These are phyloP conservation scores for Lycocerus yunnanus DNA, from an alignment of 2,888 invertebrate genomes.

Conservation along the genomic window DNA sequence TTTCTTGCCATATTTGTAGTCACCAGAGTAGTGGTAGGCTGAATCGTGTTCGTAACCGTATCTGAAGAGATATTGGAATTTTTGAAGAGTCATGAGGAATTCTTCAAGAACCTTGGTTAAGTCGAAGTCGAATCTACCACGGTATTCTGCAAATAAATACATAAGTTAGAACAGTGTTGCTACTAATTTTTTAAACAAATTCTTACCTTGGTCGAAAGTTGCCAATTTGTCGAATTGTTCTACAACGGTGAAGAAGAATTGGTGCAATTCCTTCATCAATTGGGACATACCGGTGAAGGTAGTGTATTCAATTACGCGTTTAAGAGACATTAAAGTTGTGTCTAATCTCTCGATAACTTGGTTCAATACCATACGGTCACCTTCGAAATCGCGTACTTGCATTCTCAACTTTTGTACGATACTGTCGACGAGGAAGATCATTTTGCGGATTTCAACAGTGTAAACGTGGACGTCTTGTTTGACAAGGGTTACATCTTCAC, in stretches of 20 bases:
- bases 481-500: neutral
- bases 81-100: neutral
- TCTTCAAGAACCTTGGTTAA: neutral
- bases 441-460: neutral
- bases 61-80: neutral
- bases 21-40: neutral
- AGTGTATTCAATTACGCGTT: neutral
- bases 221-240: neutral
- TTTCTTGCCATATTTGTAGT: slow-evolving; percentile 1
- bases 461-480: neutral
- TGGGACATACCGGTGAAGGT: neutral
- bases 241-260: neutral
- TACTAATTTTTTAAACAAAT: neutral
- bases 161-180: too few species aligned
- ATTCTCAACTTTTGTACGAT: neutral
- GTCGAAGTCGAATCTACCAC: neutral
- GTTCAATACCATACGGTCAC: neutral
- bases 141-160: neutral
- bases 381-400: neutral
- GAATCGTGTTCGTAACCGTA: neutral
- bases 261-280: neutral
- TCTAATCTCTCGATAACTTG: neutral
- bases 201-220: neutral
- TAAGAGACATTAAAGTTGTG: neutral
- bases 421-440: neutral